Percentiles rank a stretch among this genome's conserved stretches.
Conservation (phyloP, 1,140 invertebrate species). For the Aphelenchoides besseyi region DNA sequence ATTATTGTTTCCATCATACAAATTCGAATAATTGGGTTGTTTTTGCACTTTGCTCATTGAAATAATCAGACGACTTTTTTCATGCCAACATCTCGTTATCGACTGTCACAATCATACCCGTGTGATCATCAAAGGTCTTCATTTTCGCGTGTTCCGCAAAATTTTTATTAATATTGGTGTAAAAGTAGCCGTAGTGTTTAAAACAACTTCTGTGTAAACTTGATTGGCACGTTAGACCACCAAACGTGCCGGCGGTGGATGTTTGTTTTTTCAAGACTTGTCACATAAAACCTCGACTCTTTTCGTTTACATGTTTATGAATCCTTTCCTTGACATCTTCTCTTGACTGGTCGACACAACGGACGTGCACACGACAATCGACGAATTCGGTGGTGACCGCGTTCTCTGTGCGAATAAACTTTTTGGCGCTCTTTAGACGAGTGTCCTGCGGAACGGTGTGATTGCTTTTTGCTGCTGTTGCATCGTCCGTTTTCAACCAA, state of each 20-base stretch:
- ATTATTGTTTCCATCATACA: too few species aligned
- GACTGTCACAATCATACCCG: neutral
- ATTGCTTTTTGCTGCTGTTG: neutral
- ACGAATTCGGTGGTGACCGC: neutral
- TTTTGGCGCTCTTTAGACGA: neutral
- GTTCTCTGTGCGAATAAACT: neutral
- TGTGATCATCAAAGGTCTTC: conserved; percentile 3
- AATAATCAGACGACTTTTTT: too few species aligned
- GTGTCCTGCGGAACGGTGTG: neutral
- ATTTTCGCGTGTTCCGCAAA: neutral
- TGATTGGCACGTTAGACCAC: neutral
- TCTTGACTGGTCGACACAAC: neutral
- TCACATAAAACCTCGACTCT: neutral
- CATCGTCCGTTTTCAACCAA: neutral
- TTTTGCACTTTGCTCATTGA: too few species aligned
- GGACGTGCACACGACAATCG: neutral
- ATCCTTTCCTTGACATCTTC: neutral
- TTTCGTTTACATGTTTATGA: neutral
- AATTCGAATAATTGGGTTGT: too few species aligned
- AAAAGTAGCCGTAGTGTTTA: neutral
- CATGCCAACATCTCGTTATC: too few species aligned
- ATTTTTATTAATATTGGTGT: neutral
- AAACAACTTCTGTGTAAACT: neutral
- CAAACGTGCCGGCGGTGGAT: neutral
- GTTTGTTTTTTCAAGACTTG: neutral